Percentiles rank a stretch among this genome's conserved stretches.
Evolutionary conservation across 2,113 vertebrate species (phyloP).

Genomic region (Hippocampus mohnikei): DNA sequence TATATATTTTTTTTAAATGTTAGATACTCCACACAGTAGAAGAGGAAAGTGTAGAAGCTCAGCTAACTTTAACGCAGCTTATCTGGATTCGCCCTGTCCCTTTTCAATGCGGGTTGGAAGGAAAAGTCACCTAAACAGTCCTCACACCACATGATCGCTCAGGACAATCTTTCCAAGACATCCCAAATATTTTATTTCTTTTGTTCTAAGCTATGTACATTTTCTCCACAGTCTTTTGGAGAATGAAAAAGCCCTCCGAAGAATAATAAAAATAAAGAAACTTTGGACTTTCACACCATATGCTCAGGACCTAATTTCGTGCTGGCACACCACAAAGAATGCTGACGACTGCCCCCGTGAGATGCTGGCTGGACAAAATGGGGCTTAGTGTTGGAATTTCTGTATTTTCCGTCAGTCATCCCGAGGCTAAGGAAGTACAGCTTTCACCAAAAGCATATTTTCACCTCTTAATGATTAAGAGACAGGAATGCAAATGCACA

Average conservation of each 20-base stretch:
- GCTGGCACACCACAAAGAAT: background rate
- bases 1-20: too few species aligned
- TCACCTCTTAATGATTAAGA: slow-evolving; percentile 2
- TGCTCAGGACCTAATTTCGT: background rate
- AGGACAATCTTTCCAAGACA: too few species aligned
- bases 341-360: slow-evolving; percentile 1
- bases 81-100: too few species aligned
- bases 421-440: background rate
- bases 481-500: background rate
- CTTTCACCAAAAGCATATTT: slow-evolving; percentile 1
- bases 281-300: background rate
- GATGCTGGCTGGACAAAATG: background rate
- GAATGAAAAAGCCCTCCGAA: background rate
- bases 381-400: slow-evolving; percentile 1
- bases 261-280: background rate
- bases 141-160: too few species aligned
- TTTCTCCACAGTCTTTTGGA: background rate
- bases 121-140: too few species aligned
- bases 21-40: too few species aligned
- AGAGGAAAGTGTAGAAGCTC: too few species aligned
- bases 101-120: too few species aligned
- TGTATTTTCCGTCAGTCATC: slow-evolving; percentile 3
- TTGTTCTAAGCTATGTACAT: too few species aligned
- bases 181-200: too few species aligned
- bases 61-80: too few species aligned